Conservation (phyloP, 2,113 vertebrate genomes). For the Nipponia nippon region DNA sequence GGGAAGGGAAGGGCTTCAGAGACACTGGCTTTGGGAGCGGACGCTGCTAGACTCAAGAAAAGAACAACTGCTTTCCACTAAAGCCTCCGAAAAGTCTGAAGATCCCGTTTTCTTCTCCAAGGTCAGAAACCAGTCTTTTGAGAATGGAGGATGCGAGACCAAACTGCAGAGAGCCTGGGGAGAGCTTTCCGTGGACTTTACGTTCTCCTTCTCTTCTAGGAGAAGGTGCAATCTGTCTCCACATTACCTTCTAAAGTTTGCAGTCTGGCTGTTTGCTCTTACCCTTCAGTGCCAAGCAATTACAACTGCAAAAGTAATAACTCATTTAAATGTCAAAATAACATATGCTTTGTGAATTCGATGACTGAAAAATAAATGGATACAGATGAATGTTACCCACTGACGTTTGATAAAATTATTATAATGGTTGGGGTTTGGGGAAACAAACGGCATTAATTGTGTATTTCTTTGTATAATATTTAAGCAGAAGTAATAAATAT, state of each 20-base stretch:
- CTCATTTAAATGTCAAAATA: constrained; percentile 33
- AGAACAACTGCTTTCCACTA: background rate
- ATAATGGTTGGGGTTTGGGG: background rate
- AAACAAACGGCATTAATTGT: background rate
- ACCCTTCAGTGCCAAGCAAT: background rate
- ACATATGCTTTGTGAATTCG: background rate
- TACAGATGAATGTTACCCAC: background rate
- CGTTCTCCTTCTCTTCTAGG: background rate
- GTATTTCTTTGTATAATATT: background rate
- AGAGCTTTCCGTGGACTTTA: background rate
- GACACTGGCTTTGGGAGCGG: background rate
- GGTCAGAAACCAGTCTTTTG: background rate
- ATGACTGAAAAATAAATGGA: constrained; percentile 26
- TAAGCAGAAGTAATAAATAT: constrained; percentile 32
- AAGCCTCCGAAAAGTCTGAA: background rate
- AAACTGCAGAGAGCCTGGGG: background rate
- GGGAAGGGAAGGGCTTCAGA: background rate
- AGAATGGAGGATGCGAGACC: background rate
- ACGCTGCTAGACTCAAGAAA: background rate
- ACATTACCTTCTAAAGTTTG: background rate
- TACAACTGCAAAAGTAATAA: constrained; percentile 21
- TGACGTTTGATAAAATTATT: background rate
- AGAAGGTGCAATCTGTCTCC: background rate
- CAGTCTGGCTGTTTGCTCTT: background rate
- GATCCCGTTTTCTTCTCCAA: background rate